A percentile compares a stretch with the other conserved stretches of the same genome.
Evolutionary conservation across 2,888 invertebrate genomes (phyloP).

Genomic region (Stramonita haemastoma): DNA sequence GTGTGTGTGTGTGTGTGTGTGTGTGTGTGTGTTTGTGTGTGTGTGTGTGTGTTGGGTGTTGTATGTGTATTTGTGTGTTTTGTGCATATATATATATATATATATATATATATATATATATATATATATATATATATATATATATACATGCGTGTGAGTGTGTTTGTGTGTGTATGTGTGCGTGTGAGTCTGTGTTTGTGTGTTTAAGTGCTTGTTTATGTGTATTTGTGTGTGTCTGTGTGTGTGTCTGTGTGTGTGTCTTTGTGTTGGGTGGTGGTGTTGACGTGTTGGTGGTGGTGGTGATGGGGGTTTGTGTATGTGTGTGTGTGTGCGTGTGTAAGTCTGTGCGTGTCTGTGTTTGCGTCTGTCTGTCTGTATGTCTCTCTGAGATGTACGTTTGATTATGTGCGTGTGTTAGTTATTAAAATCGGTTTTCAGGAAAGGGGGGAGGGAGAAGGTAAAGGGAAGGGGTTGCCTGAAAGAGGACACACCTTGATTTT

Average conservation of each 20-base stretch:
- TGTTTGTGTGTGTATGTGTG: not conserved
- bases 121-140: not conserved
- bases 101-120: not conserved
- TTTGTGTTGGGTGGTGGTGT: not conserved
- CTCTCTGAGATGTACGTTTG: not conserved
- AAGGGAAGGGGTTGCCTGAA: too few relatives aligned
- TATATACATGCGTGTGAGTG: not conserved
- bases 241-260: not conserved
- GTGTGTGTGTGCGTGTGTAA: not conserved
- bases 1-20: too few relatives aligned
- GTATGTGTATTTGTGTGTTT: too few relatives aligned
- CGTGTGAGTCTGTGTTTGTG: too few relatives aligned
- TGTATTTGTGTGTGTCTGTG: not conserved
- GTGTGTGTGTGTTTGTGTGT: too few relatives aligned
- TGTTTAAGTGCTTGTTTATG: not conserved
- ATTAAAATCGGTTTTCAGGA: too few relatives aligned
- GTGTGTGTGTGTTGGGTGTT: too few relatives aligned
- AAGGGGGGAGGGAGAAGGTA: too few relatives aligned
- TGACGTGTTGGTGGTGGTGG: too few relatives aligned
- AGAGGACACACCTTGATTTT: too few relatives aligned
- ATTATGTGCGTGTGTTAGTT: not conserved
- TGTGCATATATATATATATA: not conserved
- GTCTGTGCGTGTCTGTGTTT: not conserved
- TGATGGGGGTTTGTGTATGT: not conserved
- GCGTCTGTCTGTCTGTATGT: not conserved